Base-by-base conservation (phyloP, 2,797 vertebrate genomes). In the Acanthornis magna region DNA sequence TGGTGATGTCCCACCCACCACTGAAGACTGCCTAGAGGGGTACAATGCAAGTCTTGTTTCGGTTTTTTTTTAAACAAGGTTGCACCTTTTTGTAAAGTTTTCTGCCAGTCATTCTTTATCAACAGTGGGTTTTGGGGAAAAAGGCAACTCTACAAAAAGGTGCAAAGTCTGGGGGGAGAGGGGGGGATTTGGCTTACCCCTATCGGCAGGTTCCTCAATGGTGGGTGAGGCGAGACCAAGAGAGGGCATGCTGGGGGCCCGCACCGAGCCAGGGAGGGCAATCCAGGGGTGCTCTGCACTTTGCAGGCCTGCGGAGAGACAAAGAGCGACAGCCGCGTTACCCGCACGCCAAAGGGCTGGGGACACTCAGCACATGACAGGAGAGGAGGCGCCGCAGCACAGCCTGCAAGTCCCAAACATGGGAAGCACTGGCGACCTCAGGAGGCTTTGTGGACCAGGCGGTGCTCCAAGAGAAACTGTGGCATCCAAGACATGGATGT, bases 161-260 rank as follows among this genome's bases (percentile, higher is more conserved):
- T 91, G 95, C 91, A 96, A 95, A 88, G 88, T 26, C 14, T 38
- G 74, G 47, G 88, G 79, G 32, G 21, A 66, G 7, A 73, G 61
- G 78, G 89, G 87, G 93, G 76, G 86, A 97, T 94, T 86, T 58
- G 93, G 97, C 93, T 93, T 97, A 98, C 97, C 97, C 98, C 97
- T 91, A 97, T 84, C 53, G 97, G 96, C 96, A 98, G 97, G 97
- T 97, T 97, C 97, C 97, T 98, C 97, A 97, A 77, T 88, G 97
- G 97, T 85, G 97, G 97, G 94, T 97, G 96, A 92, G 88, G 94
- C 91, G 96, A 95, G 76, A 84, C 96, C 97, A 97, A 93, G 93
- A 97, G 95, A 96, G 97, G 93, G 86, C 97, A 97, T 95, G 96
- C 68, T 96, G 96, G 97, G 93, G 97, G 89, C 92, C 96, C 97